Evolutionary conservation across 2,797 vertebrate genomes (phyloP), one percentile per base, ranked within the genome.

Genomic region (Remorina albescens): DNA sequence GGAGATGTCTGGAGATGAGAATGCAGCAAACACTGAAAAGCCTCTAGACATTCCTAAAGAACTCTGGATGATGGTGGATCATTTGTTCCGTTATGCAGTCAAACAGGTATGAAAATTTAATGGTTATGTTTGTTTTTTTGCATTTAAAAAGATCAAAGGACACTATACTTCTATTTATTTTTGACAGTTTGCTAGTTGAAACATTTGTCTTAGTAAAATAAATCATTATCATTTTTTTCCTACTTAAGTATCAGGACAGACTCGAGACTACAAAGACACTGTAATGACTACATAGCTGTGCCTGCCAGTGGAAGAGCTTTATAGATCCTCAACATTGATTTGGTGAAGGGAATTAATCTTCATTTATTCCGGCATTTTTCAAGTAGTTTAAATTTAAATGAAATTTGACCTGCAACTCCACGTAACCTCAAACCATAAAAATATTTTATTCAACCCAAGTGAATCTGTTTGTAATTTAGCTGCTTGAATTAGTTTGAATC

Each of bases 51-150:
- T 99, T 74, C 98, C 98, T 4, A 99, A 99, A 90, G 98, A 99
- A 74, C 93, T 99, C 67, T 98, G 96, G 96, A 97, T 98, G 96
- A 96, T 99, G 97, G 96, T 99, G 82, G 96, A 99, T 88, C 95
- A 97, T 89, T 90, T 99, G 57, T 96, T 96, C 51, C 95, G 95
- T 68, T 96, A 94, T 47, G 97, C 96, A 74, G 85, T 95, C 73
- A 96, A 96, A 84, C 97, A 99, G 96, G 98, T 99, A 36, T 85
- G 93, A 62, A 63, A 51, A 66, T 62, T 1, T 50, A 0, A 42
- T 9, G 12, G 8, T 67, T 1, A 51, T 39, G 1, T 25, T 15
- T 64, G 2, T 53, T 32, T 51, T 51, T 47, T 36, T 47, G 18
- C 2, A 62, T 57, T 7, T 66, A 28, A 47, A 68, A 30, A 66